Conservation (phyloP, 1,140 invertebrate species). For the Diorhabda sublineata region DNA sequence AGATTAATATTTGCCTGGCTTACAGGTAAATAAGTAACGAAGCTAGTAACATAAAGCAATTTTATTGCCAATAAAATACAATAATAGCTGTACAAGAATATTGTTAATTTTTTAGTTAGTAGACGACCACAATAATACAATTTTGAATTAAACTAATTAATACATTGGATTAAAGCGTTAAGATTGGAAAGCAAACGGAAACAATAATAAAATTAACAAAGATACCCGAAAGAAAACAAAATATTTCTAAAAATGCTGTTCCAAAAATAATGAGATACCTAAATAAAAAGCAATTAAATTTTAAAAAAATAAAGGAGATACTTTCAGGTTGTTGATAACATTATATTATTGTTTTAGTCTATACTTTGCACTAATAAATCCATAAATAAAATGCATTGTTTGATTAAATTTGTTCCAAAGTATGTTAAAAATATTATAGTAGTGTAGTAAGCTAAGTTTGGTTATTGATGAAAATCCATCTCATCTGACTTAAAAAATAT, state of each 20-base stretch:
- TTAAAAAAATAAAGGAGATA: neutral
- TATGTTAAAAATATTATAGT: too few species aligned
- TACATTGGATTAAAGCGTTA: neutral
- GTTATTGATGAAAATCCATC: too few species aligned
- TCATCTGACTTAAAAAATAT: too few species aligned
- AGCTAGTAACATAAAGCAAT: conserved; percentile 43
- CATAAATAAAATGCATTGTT: too few species aligned
- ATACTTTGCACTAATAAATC: too few species aligned
- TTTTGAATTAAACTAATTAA: neutral
- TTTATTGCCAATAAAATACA: conserved; percentile 46
- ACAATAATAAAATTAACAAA: neutral
- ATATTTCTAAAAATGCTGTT: conserved; percentile 45
- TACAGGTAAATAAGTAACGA: conserved; percentile 30
- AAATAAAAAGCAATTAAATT: neutral
- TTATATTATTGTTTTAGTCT: too few species aligned
- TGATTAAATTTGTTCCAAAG: too few species aligned
- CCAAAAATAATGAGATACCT: conserved; percentile 29
- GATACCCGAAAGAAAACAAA: conserved; percentile 5
- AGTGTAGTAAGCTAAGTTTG: too few species aligned
- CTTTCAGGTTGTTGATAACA: too few species aligned
- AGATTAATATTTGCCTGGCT: neutral
- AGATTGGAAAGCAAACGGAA: neutral
- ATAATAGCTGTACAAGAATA: conserved; percentile 38
- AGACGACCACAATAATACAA: conserved; percentile 34
- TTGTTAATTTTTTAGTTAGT: conserved; percentile 28